Base-by-base conservation (phyloP, 2,888 invertebrate genomes). In the Polymixis lichenea region DNA sequence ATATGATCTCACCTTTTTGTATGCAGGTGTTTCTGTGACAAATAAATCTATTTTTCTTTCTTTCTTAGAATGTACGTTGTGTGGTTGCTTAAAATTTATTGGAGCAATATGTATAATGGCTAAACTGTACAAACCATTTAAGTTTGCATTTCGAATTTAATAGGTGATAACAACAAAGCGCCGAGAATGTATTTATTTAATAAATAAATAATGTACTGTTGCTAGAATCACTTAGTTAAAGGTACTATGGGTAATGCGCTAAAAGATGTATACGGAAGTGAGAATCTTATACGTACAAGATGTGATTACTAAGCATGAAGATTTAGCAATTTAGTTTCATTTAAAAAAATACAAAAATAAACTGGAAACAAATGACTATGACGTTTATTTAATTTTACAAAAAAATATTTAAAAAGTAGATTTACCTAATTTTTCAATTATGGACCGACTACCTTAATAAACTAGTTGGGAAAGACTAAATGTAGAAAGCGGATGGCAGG, bases 131-230 rank as follows among this genome's bases (percentile, higher is more conserved):
- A 32, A 75, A 64, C 13, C 15, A 15, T 56, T 62, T 43, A 3
- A 32, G 65, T 72, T 46, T 66, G 58, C 43, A 15, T 66, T 53
- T 53, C n/a, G 2, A 17, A 38, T 61, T 62, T 9, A n/a, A 60
- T 32, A 51, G n/a, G 25, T 75, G 25, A 64, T 72, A 76, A 76
- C 75, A 60, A 60, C 22, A 65, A 53, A 77, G 51, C n/a, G 51
- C n/a, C 38, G 7, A 43, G 43, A 55, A 62, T 25, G 3, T 22
- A n/a, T 28, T 28, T 51, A 55, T 65, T 32, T 43, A 22, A 3
- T 46, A 28, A 51, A 43, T 76, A 58, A 56, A 65, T 32, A 11
- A 28, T 53, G 32, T 13, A 22, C 3, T 72, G n/a, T 72, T 72
- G 53, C 9, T 32, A 32, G 15, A 0, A 53, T 49, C 43, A 46